Evolutionary conservation across 2,888 invertebrate species (phyloP), one percentile per base, ranked within the genome.

Genomic region (Aproaerema taeniolella): DNA sequence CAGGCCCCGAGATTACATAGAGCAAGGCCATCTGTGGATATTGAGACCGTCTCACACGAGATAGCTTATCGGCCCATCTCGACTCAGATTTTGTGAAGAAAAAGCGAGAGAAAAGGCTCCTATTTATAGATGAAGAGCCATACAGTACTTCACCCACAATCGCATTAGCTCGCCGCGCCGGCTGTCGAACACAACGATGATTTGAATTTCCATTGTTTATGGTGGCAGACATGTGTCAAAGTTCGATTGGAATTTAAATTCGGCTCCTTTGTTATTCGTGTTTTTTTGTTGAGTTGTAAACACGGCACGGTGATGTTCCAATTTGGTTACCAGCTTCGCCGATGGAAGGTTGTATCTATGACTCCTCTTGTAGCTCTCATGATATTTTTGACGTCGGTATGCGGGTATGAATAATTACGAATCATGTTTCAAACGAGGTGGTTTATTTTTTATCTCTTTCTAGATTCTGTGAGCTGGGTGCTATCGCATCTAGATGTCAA

Each of bases 141-240:
- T 78, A 80, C 73, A 77, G 61, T 60, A 61, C 69, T 10, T 43
- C 64, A 66, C 67, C 78, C 81, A 70, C 85, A 81, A 81, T 78
- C 83, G 83, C 81, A 82, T 83, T 81, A 80, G 71, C 61, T 55
- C 50, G 63, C 55, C 60, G 61, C 50, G 63, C 55, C 60, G 61
- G 66, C 73, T 69, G 75, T 72, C 75, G 69, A 74, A 76, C 69
- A 61, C 67, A 64, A 79, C 72, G 78, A 86, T 85, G 86, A 86
- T 86, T 86, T 79, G 86, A 81, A 79, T 83, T 82, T 80, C 78
- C 76, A 85, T 86, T 86, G 86, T 86, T 85, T 86, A 82, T 86
- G 83, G 86, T 85, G 86, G 86, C 86, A 86, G 86, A 83, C 86
- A 85, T 86, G 83, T 85, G 86, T 86, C 86, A 85, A 83, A 85